Evolutionary conservation across 2,888 invertebrate species (phyloP), one percentile per base, ranked within the genome.

Genomic region (Strigamia crassipes): DNA sequence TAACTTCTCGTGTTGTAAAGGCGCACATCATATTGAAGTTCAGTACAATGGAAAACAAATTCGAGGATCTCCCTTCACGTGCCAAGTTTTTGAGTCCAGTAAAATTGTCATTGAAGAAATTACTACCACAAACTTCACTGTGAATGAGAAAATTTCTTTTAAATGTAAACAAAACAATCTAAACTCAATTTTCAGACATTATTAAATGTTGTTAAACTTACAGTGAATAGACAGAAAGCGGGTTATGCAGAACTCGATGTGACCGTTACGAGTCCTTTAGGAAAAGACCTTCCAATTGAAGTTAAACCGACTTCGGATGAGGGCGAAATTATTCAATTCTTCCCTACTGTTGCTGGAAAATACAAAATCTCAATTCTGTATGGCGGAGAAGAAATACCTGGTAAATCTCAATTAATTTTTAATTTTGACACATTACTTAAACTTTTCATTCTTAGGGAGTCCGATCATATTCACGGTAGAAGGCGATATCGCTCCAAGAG

Each of bases 11-110:
- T 42, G 6, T 42, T 34, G 84, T 83, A 84, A 86, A 86, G 90
- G 90, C 61, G 86, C 87, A 27, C 90, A 91, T 86, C 89, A 89
- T 84, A 89, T 95, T 89, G 97, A 97, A 89, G 96, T 97, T 3
- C 89, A 96, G 46, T 95, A 96, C 87, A 92, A 95, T 84, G 94
- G 96, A 0, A 95, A 96, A 86, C 94, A 96, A 12, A 92, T 99
- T 51, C 91, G 93, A 12, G 97, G 97, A 80, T 97, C 96, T 85
- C 99, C 99, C 0, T 99, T 95, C 88, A 93, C 92, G 82, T 97
- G 98, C 86, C 94, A 96, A 87, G 94, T 96, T 0, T 97, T 93
- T 87, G 97, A 98, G 88, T 92, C 95, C 0, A 92, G 92, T 85
- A 93, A 93, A 88, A 94, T 97, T 0, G 91, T 92, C 83, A 89